These are phyloP conservation scores for Gastracanthus pulcherrimus DNA, from an alignment of 2,888 invertebrate species.

Conservation along the genomic window DNA sequence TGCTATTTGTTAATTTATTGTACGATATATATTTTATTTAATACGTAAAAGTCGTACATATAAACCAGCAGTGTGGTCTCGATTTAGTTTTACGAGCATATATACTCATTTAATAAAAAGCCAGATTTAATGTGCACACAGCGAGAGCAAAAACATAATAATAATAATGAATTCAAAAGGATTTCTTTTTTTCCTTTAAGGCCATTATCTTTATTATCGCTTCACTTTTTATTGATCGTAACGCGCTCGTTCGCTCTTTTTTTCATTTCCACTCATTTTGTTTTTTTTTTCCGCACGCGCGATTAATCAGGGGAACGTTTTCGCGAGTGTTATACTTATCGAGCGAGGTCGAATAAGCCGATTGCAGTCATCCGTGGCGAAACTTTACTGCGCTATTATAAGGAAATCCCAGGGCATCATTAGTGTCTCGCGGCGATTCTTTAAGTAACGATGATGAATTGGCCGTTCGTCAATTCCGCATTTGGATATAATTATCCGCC, in stretches of 20 bases:
- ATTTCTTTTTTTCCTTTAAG: conserved; percentile 18
- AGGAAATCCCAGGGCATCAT: conserved; percentile 52
- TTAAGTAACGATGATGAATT: conserved; percentile 55
- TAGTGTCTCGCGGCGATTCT: conserved; percentile 43
- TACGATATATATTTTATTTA: too few relatives aligned
- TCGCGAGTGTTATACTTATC: conserved; percentile 17
- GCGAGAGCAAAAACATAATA: too few relatives aligned
- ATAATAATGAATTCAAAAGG: neutral
- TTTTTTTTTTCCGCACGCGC: neutral
- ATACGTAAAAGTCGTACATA: neutral
- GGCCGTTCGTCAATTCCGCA: conserved; percentile 47
- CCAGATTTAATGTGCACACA: neutral
- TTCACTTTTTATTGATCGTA: conserved; percentile 24
- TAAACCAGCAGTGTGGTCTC: neutral
- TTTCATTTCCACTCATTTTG: neutral
- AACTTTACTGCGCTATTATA: conserved; percentile 43
- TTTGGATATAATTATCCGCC: conserved; percentile 50
- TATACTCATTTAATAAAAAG: neutral
- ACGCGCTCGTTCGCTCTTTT: neutral
- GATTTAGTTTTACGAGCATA: conserved; percentile 1
- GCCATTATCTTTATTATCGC: conserved; percentile 47
- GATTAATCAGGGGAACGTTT: conserved; percentile 37
- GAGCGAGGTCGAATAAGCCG: conserved; percentile 40
- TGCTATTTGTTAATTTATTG: neutral
- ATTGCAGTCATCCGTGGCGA: conserved; percentile 48